A percentile compares a stretch with the other conserved stretches of the same genome.
phyloP scores from a whole-genome alignment of 2,888 invertebrate species.

The Lycia hirtaria region DNA sequence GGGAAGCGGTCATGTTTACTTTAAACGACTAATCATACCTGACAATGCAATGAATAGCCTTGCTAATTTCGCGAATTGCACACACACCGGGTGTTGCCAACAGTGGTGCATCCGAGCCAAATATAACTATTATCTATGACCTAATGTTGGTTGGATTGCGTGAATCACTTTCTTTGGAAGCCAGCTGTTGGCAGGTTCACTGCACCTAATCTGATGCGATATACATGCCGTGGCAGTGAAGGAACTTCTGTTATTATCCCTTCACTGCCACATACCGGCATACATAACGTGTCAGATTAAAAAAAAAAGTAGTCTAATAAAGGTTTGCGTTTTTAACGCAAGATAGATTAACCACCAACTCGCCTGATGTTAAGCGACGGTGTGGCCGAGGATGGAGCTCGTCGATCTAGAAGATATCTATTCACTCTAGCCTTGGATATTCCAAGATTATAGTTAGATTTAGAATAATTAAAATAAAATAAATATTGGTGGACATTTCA shows the following conservation, averaged over 20 bases:
- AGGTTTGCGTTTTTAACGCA: too few species aligned
- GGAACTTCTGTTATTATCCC: constrained; percentile 1
- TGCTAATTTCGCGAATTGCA: constrained; percentile 27
- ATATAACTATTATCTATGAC: constrained; percentile 46
- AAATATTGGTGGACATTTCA: too few species aligned
- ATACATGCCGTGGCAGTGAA: constrained; percentile 13
- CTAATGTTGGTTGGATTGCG: constrained; percentile 43
- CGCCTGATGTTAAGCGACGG: too few species aligned
- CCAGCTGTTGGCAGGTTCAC: constrained; percentile 67
- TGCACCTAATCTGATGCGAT: constrained; percentile 51
- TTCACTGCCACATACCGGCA: too few species aligned
- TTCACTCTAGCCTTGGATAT: too few species aligned
- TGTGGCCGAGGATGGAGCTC: too few species aligned
- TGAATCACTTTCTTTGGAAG: constrained; percentile 61
- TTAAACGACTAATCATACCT: background rate
- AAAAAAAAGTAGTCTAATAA: too few species aligned
- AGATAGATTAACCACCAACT: too few species aligned
- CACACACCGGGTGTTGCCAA: constrained; percentile 17
- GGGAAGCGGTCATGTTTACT: background rate
- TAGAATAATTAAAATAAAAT: too few species aligned
- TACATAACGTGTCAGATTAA: too few species aligned
- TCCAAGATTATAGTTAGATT: too few species aligned
- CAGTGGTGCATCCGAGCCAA: constrained; percentile 33
- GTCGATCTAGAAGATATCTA: too few species aligned
- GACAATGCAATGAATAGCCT: constrained; percentile 1